Conservation (phyloP, 2,797 vertebrate species). For the Orestias chungarensis region DNA sequence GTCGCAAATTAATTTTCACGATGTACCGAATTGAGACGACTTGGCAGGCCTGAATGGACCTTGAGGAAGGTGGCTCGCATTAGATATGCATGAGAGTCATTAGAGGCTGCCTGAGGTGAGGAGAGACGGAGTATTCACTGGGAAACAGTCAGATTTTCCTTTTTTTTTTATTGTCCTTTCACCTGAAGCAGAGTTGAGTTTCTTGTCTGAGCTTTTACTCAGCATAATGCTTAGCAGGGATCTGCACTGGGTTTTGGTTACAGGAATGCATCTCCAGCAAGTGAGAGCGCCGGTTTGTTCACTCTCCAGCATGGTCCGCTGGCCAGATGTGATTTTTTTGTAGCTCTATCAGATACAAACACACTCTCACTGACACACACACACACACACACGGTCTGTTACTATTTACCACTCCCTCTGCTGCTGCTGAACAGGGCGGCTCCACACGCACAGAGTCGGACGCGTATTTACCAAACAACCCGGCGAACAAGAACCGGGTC, state of each 20-base stretch:
- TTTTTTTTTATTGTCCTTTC: conserved; percentile 21
- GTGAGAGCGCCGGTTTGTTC: conserved; percentile 38
- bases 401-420: conserved; percentile 57
- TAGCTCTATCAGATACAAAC: conserved; percentile 17
- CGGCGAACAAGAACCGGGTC: background rate
- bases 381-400: conserved; percentile 30
- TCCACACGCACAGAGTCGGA: conserved; percentile 2
- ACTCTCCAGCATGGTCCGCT: conserved; percentile 58
- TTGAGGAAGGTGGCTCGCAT: conserved; percentile 45
- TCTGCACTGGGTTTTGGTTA: conserved; percentile 41
- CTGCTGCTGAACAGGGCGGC: conserved; percentile 41
- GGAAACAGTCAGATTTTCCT: conserved; percentile 1
- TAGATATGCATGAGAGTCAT: conserved; percentile 64
- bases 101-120: conserved; percentile 43
- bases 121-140: conserved; percentile 12
- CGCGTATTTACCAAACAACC: conserved; percentile 27
- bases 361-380: conserved; percentile 38
- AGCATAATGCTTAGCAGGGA: conserved; percentile 33
- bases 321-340: conserved; percentile 69
- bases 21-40: conserved; percentile 25
- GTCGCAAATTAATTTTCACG: conserved; percentile 16
- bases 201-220: conserved; percentile 11
- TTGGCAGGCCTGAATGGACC: conserved; percentile 39
- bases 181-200: conserved; percentile 26
- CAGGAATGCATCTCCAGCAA: conserved; percentile 59